Percentiles rank a stretch among this genome's conserved stretches.
Conservation (phyloP, 2,797 vertebrate species). For the Sternotherus odoratus region DNA sequence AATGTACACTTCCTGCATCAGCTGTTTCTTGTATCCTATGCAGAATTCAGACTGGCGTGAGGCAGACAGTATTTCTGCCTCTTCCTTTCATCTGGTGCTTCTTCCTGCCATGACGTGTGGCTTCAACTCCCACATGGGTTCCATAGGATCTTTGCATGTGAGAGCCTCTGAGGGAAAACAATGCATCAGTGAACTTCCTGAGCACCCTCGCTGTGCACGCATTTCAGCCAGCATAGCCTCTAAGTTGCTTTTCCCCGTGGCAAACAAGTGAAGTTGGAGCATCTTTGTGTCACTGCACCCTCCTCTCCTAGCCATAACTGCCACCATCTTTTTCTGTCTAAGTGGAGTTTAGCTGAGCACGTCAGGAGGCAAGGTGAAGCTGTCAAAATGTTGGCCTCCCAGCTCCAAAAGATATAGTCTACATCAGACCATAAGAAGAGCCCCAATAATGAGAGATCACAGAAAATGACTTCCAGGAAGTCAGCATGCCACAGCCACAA, state of each 20-base stretch:
- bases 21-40: not conserved
- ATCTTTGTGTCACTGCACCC: not conserved
- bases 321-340: not conserved
- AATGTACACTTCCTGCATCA: not conserved
- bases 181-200: not conserved
- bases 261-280: not conserved
- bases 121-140: not conserved
- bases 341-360: not conserved
- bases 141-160: not conserved
- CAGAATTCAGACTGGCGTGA: not conserved
- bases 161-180: not conserved
- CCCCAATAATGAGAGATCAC: not conserved
- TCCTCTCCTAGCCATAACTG: not conserved
- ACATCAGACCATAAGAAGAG: not conserved
- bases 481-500: not conserved
- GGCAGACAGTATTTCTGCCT: not conserved
- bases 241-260: not conserved
- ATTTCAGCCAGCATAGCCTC: not conserved
- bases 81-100: not conserved
- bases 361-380: not conserved
- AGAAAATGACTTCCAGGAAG: not conserved
- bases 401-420: not conserved
- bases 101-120: not conserved
- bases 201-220: not conserved
- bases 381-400: not conserved